These are phyloP conservation scores for Drosophila albomicans DNA, from an alignment of 1,140 invertebrate genomes.

Conservation along the genomic window DNA sequence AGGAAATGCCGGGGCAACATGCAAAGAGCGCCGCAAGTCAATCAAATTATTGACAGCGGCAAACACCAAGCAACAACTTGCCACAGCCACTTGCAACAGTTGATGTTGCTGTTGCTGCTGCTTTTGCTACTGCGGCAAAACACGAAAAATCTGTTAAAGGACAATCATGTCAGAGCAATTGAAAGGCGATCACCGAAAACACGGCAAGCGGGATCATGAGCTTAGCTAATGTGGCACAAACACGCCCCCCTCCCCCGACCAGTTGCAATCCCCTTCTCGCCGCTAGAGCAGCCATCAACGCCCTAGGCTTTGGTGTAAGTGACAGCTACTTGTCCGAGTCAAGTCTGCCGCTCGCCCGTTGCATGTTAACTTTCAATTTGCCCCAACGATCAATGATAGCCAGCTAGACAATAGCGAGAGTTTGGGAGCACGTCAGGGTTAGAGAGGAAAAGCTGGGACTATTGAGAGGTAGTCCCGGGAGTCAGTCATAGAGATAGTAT, in stretches of 20 bases:
- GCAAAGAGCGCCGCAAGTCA: constrained; percentile 77
- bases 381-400: constrained; percentile 56
- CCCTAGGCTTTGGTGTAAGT: constrained; percentile 31
- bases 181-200: constrained; percentile 49
- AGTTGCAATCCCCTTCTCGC: neutral
- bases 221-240: constrained; percentile 57
- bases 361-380: constrained; percentile 79
- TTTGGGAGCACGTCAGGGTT: too few relatives aligned
- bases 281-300: neutral
- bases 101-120: constrained; percentile 2
- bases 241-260: constrained; percentile 5
- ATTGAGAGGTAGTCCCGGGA: too few relatives aligned
- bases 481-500: neutral
- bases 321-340: constrained; percentile 37
- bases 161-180: constrained; percentile 73
- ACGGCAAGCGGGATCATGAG: constrained; percentile 16
- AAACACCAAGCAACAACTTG: constrained; percentile 26
- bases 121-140: constrained; percentile 6
- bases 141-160: constrained; percentile 78
- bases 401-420: neutral
- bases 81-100: constrained; percentile 16
- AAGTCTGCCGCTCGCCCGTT: constrained; percentile 44
- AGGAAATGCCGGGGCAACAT: constrained; percentile 60
- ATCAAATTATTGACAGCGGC: constrained; percentile 72
- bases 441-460: neutral